Conservation (phyloP, 2,797 vertebrate species). For the Pipistrellus kuhlii region DNA sequence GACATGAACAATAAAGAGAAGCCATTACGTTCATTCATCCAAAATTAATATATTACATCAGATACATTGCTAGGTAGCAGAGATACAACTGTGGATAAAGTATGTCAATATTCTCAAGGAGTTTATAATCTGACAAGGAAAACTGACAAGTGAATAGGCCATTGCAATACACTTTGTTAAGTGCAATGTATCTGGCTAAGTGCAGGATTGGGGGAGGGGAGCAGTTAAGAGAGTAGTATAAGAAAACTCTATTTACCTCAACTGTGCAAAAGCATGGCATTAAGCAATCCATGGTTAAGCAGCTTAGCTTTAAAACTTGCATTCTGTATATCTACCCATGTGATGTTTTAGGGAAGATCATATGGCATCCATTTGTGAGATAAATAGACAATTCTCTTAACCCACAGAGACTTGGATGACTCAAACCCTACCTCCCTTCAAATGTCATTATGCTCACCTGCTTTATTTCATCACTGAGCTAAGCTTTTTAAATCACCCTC, state of each 20-base stretch:
- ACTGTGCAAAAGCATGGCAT: not conserved
- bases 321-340: not conserved
- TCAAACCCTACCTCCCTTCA: not conserved
- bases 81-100: not conserved
- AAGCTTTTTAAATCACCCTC: not conserved
- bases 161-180: not conserved
- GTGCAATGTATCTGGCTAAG: not conserved
- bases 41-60: not conserved
- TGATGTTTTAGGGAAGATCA: not conserved
- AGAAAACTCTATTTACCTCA: not conserved
- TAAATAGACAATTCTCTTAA: not conserved
- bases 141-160: not conserved
- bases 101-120: not conserved
- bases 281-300: not conserved
- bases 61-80: not conserved
- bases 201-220: too few relatives aligned
- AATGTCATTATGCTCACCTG: not conserved
- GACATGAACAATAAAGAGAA: not conserved
- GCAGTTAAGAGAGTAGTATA: not conserved
- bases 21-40: not conserved
- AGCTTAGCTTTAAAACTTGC: not conserved
- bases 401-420: not conserved
- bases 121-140: not conserved
- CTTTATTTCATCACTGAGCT: not conserved
- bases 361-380: not conserved